phyloP scores from a whole-genome alignment of 2,888 invertebrate species.

The Lochmaea crataegi region DNA sequence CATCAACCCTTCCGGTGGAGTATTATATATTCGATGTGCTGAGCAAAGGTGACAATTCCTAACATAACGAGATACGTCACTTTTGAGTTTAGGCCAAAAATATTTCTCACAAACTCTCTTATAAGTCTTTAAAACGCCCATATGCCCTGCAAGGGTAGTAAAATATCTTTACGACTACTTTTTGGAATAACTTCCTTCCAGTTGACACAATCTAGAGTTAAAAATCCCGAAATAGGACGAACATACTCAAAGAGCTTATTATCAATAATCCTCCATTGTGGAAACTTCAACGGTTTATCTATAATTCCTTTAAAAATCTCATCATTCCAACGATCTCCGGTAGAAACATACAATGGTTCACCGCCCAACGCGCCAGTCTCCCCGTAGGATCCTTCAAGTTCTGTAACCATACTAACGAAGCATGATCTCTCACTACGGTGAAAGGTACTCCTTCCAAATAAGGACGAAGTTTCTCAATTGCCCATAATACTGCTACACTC shows the following conservation, averaged over 20 bases:
- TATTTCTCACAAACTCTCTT: not conserved
- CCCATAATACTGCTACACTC: slow-evolving; percentile 44
- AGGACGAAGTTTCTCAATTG: slow-evolving; percentile 37
- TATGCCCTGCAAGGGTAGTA: not conserved
- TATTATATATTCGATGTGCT: slow-evolving; percentile 17
- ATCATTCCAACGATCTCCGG: too few relatives aligned
- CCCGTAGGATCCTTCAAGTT: too few relatives aligned
- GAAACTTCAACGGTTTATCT: slow-evolving; percentile 23
- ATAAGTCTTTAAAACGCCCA: not conserved
- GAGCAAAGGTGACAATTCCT: slow-evolving; percentile 22
- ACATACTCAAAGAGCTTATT: slow-evolving; percentile 15
- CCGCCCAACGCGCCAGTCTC: too few relatives aligned
- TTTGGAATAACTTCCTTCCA: too few relatives aligned
- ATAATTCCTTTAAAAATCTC: too few relatives aligned
- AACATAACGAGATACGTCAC: slow-evolving; percentile 15
- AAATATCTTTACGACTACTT: too few relatives aligned
- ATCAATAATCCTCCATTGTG: slow-evolving; percentile 11
- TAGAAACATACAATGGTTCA: not conserved
- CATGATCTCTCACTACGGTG: too few relatives aligned
- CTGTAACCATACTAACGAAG: too few relatives aligned
- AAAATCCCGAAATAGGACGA: not conserved
- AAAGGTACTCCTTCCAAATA: too few relatives aligned
- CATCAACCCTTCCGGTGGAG: slow-evolving; percentile 14
- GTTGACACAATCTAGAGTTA: slow-evolving; percentile 4
- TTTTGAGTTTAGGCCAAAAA: not conserved